Percentiles rank a stretch among this genome's conserved stretches.
Conservation (phyloP, 2,113 vertebrate species). For the Malurus alboscapulatus region DNA sequence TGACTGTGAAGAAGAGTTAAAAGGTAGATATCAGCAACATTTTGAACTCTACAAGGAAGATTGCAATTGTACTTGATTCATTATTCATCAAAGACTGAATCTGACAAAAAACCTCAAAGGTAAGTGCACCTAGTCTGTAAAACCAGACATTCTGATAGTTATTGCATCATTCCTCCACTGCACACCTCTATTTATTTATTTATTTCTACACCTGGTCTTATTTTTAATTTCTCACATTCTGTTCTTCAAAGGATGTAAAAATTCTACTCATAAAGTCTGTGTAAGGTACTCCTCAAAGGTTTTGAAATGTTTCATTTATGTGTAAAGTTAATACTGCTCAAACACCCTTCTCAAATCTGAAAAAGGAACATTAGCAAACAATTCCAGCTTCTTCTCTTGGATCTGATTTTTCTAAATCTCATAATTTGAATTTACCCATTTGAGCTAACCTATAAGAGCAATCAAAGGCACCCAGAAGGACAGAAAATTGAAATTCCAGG, state of each 20-base stretch:
- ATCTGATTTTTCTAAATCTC: neutral
- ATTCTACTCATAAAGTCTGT: neutral
- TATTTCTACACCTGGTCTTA: neutral
- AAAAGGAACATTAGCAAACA: neutral
- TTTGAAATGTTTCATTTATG: neutral
- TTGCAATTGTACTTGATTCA: neutral
- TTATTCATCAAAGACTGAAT: constrained; percentile 45
- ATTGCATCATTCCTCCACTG: neutral
- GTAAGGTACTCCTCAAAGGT: neutral
- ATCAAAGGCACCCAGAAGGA: neutral
- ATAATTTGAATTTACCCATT: neutral
- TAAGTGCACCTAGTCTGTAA: neutral
- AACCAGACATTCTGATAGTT: neutral
- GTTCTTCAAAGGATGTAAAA: neutral
- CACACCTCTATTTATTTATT: neutral
- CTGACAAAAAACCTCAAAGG: neutral
- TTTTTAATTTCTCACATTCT: neutral
- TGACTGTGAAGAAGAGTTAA: neutral
- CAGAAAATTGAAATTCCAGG: neutral
- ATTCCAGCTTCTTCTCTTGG: neutral
- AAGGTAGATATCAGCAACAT: neutral
- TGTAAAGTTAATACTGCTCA: neutral
- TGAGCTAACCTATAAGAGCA: neutral
- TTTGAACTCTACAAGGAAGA: neutral
- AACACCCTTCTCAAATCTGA: neutral